Base-by-base conservation (phyloP, 2,797 vertebrate genomes). In the Pempheris klunzingeri region DNA sequence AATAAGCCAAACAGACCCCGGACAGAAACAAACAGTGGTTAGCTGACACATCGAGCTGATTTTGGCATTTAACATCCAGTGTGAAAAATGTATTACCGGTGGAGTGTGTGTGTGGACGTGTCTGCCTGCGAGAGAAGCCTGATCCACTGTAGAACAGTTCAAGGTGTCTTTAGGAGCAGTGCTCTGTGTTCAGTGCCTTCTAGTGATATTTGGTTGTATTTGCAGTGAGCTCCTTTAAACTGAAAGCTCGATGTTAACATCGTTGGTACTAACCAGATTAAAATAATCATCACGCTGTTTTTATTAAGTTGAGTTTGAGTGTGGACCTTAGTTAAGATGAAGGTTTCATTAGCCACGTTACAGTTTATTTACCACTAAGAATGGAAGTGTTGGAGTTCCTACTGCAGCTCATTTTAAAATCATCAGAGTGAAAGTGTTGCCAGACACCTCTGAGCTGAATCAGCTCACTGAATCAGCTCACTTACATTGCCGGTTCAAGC, bases 391-490 rank as follows among this genome's bases (percentile, higher is more conserved):
- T 24, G 34, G 38, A 60, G 24, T 17, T 17, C 47, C 59, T 24
- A 15, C 60, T 43, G 18, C 32, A 28, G 50, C 34, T 61, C 43
- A 61, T 61, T 74, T 65, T 34, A 9, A 60, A 67, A 83, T 70
- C 22, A 64, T 74, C 50, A 52, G 44, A 74, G 41, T 49, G 14
- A 68, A 50, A 60, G 41, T 32, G 57, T 55, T 74, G 66, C 70
- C 66, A 72, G 34, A 70, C 26, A 65, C 32, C 57, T n/a, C n/a
- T 54, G 36, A 52, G 77, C 62, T 74, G 82, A 82, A 1, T 74
- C 78, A 77, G 65, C 64, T 32, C 53, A n/a, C 20, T 12, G 82
- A 82, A 1, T 74, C 78, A 77, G 65, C 64, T 32, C 53, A n/a
- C 20, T 12, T 34, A 44, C 30, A 67, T 61, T 73, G 60, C 50